phyloP scores from a whole-genome alignment of 2,113 vertebrate species.

The Oxygymnocypris stewartii region DNA sequence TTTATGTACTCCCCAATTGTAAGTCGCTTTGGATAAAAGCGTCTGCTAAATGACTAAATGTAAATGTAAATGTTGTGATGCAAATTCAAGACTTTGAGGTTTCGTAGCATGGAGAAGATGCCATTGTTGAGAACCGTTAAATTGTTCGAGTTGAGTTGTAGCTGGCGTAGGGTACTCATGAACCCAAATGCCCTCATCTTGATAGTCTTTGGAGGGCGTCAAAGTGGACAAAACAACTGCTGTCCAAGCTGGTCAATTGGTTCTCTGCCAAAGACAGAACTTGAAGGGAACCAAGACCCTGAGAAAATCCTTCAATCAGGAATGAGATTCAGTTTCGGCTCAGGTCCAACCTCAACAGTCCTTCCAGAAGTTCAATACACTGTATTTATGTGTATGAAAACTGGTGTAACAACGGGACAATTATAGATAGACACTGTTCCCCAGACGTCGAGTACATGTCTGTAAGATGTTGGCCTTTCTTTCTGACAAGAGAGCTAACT shows the following conservation, averaged over 20 bases:
- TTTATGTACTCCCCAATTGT: no score
- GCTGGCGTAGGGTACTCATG: constrained; percentile 73
- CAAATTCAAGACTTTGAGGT: constrained; percentile 78
- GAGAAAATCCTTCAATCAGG: constrained; percentile 71
- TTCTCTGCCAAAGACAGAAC: constrained; percentile 77
- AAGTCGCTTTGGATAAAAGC: no score
- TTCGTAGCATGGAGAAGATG: constrained; percentile 78
- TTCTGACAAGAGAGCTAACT: no score
- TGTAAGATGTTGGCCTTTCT: no score
- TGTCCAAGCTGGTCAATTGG: constrained; percentile 64
- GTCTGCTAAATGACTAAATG: no score
- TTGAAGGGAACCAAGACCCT: constrained; percentile 67
- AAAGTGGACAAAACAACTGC: constrained; percentile 71
- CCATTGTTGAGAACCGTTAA: constrained; percentile 67
- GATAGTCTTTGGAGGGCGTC: constrained; percentile 74
- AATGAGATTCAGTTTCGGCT: constrained; percentile 71
- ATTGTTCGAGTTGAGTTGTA: constrained; percentile 74
- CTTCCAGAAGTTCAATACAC: constrained; percentile 74
- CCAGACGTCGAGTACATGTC: no score
- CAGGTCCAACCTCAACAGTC: constrained; percentile 78
- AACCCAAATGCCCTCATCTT: constrained; percentile 69
- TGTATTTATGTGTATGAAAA: no score
- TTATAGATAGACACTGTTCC: no score
- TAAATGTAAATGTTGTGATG: no score
- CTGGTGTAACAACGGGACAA: no score